Conservation (phyloP, 2,797 vertebrate genomes). For the Gymnocypris eckloni region DNA sequence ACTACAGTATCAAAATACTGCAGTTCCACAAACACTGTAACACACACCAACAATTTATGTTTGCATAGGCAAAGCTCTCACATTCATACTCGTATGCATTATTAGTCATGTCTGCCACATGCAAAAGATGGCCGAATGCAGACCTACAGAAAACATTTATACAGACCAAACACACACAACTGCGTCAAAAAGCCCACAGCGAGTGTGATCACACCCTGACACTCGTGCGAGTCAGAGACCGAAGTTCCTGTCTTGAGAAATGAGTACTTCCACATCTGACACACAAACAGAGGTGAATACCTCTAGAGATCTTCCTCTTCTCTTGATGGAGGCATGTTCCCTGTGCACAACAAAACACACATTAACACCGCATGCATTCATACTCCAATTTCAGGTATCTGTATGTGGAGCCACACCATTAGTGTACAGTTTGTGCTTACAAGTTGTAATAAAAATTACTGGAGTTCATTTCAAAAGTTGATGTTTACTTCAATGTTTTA, state of each 20-base stretch:
- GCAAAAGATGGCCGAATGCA: neutral
- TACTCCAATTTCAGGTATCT: conserved; percentile 21
- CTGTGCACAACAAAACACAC: conserved; percentile 61
- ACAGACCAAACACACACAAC: neutral
- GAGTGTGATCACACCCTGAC: neutral
- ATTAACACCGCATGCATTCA: neutral
- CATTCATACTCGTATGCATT: neutral
- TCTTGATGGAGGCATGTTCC: conserved; percentile 63
- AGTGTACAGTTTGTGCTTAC: neutral
- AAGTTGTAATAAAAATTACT: no score
- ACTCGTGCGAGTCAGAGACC: neutral
- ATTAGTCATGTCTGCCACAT: conserved; percentile 7
- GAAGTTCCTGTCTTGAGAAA: neutral
- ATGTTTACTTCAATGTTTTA: neutral
- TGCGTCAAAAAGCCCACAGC: neutral
- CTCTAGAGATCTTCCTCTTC: conserved; percentile 67
- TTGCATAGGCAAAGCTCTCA: conserved; percentile 36
- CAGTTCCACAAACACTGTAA: neutral
- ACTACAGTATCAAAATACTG: neutral
- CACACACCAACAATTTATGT: neutral
- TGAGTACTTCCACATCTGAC: neutral
- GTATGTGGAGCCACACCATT: conserved; percentile 40
- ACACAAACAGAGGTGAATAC: conserved; percentile 51
- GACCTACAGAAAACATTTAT: conserved; percentile 3
- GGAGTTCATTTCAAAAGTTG: neutral